These are phyloP conservation scores for Pitangus sulphuratus DNA, from an alignment of 2,797 vertebrate species.

Conservation along the genomic window DNA sequence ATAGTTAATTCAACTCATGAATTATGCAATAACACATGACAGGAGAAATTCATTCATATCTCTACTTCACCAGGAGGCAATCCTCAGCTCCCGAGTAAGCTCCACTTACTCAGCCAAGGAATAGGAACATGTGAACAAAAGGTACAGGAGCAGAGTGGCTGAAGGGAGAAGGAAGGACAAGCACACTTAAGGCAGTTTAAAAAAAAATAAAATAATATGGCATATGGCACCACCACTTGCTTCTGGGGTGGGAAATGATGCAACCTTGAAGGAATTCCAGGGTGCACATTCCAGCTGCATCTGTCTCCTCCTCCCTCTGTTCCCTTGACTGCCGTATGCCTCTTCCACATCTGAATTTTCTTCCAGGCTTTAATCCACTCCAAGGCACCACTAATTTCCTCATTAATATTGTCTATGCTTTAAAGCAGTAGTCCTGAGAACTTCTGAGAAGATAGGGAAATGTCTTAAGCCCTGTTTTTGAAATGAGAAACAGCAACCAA, in stretches of 20 bases:
- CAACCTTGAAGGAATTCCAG: not conserved
- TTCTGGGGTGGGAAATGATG: not conserved
- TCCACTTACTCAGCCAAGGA: not conserved
- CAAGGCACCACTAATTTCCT: not conserved
- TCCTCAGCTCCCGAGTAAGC: not conserved
- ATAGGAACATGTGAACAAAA: rapidly evolving
- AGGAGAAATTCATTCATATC: not conserved
- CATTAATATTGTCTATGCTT: not conserved
- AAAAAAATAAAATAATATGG: not conserved
- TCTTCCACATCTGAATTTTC: not conserved
- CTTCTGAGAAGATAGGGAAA: not conserved
- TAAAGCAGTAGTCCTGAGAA: not conserved
- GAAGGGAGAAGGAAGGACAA: not conserved
- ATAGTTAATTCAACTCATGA: slow-evolving; percentile 10
- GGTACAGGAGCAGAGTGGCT: not conserved
- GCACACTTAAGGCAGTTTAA: not conserved
- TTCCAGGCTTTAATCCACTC: not conserved
- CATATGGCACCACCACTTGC: not conserved
- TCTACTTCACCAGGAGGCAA: not conserved
- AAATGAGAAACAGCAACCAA: not conserved
- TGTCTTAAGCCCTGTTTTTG: not conserved
- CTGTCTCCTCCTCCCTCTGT: not conserved
- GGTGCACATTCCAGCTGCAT: rapidly evolving
- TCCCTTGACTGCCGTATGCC: not conserved
- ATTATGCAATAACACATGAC: not conserved